These are phyloP conservation scores for Pocillopora damicornis DNA, from an alignment of 64 coral and sea anemone genomes.

Conservation along the genomic window DNA sequence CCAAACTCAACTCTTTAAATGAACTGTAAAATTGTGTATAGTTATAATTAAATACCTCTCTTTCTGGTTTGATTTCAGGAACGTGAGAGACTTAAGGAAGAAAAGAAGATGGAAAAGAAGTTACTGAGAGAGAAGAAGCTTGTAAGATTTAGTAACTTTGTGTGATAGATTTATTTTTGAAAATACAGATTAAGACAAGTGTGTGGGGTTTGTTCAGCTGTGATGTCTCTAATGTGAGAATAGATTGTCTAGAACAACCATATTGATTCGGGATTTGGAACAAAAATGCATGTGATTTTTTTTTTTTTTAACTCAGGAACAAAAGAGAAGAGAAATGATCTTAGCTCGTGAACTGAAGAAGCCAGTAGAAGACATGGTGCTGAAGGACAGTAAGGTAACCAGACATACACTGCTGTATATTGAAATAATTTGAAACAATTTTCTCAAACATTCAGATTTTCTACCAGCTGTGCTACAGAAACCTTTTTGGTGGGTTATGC, in stretches of 20 bases:
- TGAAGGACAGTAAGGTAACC: slow-evolving; percentile 89
- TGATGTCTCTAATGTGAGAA: too few relatives aligned
- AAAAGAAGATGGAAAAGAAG: slow-evolving; percentile 96
- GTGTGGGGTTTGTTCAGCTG: too few relatives aligned
- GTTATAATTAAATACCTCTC: neutral
- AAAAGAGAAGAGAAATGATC: slow-evolving; percentile 99
- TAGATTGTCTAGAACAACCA: too few relatives aligned
- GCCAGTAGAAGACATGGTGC: slow-evolving; percentile 97
- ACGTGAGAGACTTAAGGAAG: slow-evolving; percentile 86
- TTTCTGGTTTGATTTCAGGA: slow-evolving; percentile 39
- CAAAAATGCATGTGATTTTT: neutral
- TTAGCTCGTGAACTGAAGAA: slow-evolving; percentile 95
- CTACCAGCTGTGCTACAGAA: too few relatives aligned
- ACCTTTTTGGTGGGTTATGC: too few relatives aligned
- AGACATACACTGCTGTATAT: neutral
- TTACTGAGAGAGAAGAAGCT: slow-evolving; percentile 90
- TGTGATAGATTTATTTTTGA: neutral
- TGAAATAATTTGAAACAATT: neutral
- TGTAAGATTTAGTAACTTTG: slow-evolving; percentile 30
- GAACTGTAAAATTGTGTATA: too few relatives aligned
- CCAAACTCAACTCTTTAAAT: too few relatives aligned
- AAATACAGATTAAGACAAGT: too few relatives aligned
- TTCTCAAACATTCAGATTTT: too few relatives aligned
- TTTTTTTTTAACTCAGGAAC: slow-evolving; percentile 54
- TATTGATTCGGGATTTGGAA: neutral